A percentile compares a stretch with the other conserved stretches of the same genome.
Evolutionary conservation across 2,888 invertebrate genomes (phyloP).

Genomic region (Eupithecia subfuscata): DNA sequence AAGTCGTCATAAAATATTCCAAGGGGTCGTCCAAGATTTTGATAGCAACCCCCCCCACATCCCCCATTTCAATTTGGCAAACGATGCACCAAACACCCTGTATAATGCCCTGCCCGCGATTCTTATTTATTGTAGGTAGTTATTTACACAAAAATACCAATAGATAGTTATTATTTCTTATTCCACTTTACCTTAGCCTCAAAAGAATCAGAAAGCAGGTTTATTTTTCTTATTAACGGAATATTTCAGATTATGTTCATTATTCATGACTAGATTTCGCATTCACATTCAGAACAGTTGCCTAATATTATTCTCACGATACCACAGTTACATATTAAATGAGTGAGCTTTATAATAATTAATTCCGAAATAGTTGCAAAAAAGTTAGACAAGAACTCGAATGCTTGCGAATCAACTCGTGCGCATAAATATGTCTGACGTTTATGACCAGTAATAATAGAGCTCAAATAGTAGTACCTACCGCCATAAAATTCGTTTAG

Average conservation of each 20-base stretch:
- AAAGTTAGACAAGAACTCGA: conserved; percentile 14
- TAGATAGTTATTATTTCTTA: too few relatives aligned
- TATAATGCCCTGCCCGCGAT: too few relatives aligned
- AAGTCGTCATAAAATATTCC: too few relatives aligned
- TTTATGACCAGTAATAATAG: conserved; percentile 26
- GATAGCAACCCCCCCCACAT: too few relatives aligned
- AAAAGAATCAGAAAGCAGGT: not conserved
- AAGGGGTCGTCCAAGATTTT: too few relatives aligned
- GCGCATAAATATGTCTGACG: conserved; percentile 22
- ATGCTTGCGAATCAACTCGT: conserved; percentile 9
- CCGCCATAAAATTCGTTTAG: not conserved
- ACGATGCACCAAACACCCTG: too few relatives aligned
- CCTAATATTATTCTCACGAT: not conserved
- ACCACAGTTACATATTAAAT: not conserved
- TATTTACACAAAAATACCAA: too few relatives aligned
- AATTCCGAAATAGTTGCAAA: conserved; percentile 6
- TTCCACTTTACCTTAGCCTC: too few relatives aligned
- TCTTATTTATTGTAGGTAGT: too few relatives aligned
- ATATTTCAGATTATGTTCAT: conserved; percentile 5
- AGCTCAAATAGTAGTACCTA: conserved; percentile 12
- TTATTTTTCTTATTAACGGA: not conserved
- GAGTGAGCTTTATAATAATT: not conserved
- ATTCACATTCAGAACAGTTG: conserved; percentile 2
- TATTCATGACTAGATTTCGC: not conserved
- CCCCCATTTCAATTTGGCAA: too few relatives aligned